A percentile compares a stretch with the other conserved stretches of the same genome.
Evolutionary conservation across 2,888 invertebrate species (phyloP).

Genomic region (Acanthosepion esculentum): DNA sequence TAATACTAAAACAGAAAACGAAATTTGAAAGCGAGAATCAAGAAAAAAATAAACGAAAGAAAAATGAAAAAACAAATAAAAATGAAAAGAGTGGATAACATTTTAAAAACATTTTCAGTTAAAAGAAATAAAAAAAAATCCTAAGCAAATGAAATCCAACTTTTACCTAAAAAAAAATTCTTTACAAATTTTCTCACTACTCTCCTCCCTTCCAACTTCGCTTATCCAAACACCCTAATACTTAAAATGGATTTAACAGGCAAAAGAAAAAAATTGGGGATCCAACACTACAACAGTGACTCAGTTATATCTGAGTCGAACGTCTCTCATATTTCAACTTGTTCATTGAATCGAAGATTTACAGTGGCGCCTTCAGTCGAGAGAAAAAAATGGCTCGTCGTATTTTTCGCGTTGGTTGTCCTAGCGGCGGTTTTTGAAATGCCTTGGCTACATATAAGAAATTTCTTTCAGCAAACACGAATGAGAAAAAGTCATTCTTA

Average conservation of each 20-base stretch:
- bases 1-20: too few species aligned
- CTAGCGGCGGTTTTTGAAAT: neutral
- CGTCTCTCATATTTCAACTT: neutral
- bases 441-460: neutral
- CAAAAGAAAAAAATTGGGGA: neutral
- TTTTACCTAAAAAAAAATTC: neutral
- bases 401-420: neutral
- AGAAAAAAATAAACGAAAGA: too few species aligned
- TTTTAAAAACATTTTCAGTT: too few species aligned
- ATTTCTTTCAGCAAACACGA: neutral
- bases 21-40: too few species aligned
- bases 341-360: neutral
- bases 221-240: neutral
- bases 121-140: too few species aligned
- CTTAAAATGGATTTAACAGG: neutral
- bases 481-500: neutral
- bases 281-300: neutral
- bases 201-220: neutral
- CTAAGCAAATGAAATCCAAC: neutral
- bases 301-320: neutral
- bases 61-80: too few species aligned
- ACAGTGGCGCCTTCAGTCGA: neutral
- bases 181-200: neutral
- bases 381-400: neutral
- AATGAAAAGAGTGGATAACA: too few species aligned